Evolutionary conservation across 2,113 vertebrate species (phyloP), one percentile per base, ranked within the genome.

Genomic region (Leptodactylus fuscus): DNA sequence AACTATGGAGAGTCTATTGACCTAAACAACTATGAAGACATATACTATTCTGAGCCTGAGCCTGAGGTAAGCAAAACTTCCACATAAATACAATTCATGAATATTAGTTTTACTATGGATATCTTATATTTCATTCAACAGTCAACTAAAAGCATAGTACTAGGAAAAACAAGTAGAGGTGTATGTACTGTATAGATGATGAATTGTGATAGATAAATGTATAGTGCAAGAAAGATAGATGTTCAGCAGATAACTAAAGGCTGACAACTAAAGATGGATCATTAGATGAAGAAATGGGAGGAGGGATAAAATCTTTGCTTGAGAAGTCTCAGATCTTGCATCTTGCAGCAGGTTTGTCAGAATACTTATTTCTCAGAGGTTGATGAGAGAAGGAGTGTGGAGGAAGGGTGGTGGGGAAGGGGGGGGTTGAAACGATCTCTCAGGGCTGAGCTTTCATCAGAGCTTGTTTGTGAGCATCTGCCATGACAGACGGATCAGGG

Each of bases 21-120:
- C 84, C 81, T 93, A 41, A 94, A 91, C 88, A 90, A 85, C 87
- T 94, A 93, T 1, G 92, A 93, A 78, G 91, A 94, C 32, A 89
- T 88, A 44, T 92, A 91, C 0, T 94, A 94, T 0, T 53, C 91
- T 5, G 93, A 94, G 87, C 84, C 92, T 11, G 91, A 88, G 76
- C 90, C 91, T 0, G 92, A 94, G 94, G 92, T 93, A 92, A 90
- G 88, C 13, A 34, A 62, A 46, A 4, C 13, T 20, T 36, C 22
- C 20, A 10, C 13, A 13, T 46, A 53, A 11, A 49, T 20, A 22
- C 16, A 9, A 46, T 2, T 20, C 75, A 53, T 55, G 13, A 75
- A 74, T 49, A 18, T 75, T 46, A 73, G 36, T 71, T 20, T 48
- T 44, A 49, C 44, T 41, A 27, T 27, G n/a, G 12, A 24, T 24